Evolutionary conservation across 2,797 vertebrate species (phyloP), one percentile per base, ranked within the genome.

Genomic region (Pseudochaenichthys georgianus): DNA sequence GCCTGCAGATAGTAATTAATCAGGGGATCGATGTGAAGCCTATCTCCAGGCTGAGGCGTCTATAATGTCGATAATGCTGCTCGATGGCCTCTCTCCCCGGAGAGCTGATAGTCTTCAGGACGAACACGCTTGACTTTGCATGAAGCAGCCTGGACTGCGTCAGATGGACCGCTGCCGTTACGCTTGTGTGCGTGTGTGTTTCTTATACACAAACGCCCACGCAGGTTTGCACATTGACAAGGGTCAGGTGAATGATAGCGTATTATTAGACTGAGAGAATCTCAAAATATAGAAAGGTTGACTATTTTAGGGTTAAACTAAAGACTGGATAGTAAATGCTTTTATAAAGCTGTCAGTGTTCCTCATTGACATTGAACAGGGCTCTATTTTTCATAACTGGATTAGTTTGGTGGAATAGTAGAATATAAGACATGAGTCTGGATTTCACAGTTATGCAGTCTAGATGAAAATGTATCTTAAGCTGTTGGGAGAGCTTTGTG

Each of bases 1-100:
- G 89, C 93, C 92, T 90, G 92, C 92, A 93, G 93, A 94, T 92
- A 91, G 93, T 92, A 93, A 94, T 94, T 95, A 94, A 95, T 95
- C 94, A 93, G 88, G 54, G 57, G 92, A 92, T 95, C 94, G 73
- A 95, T 94, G 88, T 77, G 85, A 85, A 90, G 91, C 92, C 92
- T 89, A 91, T 92, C 93, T 94, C 85, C 86, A 89, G 89, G 91
- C 88, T 70, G 85, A 84, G 89, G 87, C 87, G 83, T 94, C 93
- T 87, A 90, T 95, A 93, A 91, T 92, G 91, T 92, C 91, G 83
- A 94, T 95, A 93, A 94, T 92, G 89, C 87, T 34, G 91, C 92
- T 93, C 89, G 61, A 93, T 93, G 90, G 90, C 78, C 70, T 77
- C 82, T 83, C 86, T 85, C 92, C 88, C 91, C 38, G 10, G 83